These are phyloP conservation scores for Amblyornis subalaris DNA, from an alignment of 2,113 vertebrate species.

Conservation along the genomic window DNA sequence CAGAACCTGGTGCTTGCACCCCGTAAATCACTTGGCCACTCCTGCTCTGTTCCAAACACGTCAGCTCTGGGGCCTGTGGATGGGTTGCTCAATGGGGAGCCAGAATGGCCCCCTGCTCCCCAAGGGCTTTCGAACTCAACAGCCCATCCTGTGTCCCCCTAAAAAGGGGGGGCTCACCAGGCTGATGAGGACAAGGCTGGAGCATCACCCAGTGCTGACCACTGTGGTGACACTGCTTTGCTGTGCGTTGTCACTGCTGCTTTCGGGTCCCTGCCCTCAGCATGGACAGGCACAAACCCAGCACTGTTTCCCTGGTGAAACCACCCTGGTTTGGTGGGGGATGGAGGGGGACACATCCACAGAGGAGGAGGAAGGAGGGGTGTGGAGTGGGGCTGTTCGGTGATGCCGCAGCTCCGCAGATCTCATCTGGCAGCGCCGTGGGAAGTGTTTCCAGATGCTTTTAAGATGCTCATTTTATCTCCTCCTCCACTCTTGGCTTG, in stretches of 20 bases:
- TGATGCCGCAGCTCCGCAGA: fast-evolving
- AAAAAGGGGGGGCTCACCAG: not conserved
- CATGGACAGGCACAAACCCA: not conserved
- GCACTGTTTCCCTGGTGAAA: not conserved
- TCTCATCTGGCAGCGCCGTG: not conserved
- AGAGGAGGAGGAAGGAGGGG: not conserved
- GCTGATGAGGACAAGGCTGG: fast-evolving
- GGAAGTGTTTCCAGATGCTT: constrained; percentile 43
- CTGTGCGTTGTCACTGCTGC: not conserved
- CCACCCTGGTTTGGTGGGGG: not conserved
- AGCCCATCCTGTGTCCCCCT: not conserved
- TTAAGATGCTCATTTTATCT: constrained; percentile 1
- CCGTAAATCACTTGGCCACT: not conserved
- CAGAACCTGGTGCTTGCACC: not conserved
- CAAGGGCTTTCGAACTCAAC: not conserved
- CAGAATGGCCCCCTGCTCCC: not conserved
- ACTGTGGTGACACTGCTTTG: fast-evolving
- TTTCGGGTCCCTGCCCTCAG: not conserved
- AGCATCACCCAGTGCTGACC: not conserved
- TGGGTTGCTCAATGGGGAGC: not conserved
- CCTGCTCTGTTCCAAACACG: not conserved
- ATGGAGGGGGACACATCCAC: no score
- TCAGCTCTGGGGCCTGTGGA: not conserved
- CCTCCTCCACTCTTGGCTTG: constrained; percentile 6
- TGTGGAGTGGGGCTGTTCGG: fast-evolving